Evolutionary conservation across 2,797 vertebrate genomes (phyloP).

Genomic region (Vultur gryphus): DNA sequence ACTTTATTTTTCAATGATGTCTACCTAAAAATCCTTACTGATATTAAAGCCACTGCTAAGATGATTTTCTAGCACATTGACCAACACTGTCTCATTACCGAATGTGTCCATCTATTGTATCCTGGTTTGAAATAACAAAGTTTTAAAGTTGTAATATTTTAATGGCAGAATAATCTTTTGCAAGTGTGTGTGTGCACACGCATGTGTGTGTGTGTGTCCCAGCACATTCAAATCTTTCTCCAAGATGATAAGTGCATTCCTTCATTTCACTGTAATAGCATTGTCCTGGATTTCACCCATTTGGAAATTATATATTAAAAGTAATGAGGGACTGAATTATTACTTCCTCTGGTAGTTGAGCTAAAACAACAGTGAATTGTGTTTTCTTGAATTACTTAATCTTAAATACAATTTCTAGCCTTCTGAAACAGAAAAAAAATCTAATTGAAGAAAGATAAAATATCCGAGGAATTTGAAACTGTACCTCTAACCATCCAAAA

Average conservation of each 20-base stretch:
- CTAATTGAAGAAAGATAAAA: not conserved
- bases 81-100: not conserved
- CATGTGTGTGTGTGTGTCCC: not conserved
- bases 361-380: not conserved
- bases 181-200: fast-evolving
- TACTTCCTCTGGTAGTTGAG: not conserved
- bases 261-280: not conserved
- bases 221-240: not conserved
- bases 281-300: not conserved
- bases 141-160: not conserved
- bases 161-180: not conserved
- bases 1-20: not conserved
- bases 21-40: not conserved
- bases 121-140: not conserved
- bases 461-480: not conserved
- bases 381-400: not conserved
- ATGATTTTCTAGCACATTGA: not conserved
- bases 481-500: not conserved
- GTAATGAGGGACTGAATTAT: not conserved
- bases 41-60: not conserved
- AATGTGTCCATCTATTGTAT: not conserved
- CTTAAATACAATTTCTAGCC: not conserved
- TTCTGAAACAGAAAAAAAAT: not conserved
- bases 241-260: not conserved
- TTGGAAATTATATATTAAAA: not conserved